A percentile compares a stretch with the other conserved stretches of the same genome.
These are phyloP conservation scores for Perizoma affinitatum DNA, from an alignment of 2,888 invertebrate genomes.

Conservation along the genomic window DNA sequence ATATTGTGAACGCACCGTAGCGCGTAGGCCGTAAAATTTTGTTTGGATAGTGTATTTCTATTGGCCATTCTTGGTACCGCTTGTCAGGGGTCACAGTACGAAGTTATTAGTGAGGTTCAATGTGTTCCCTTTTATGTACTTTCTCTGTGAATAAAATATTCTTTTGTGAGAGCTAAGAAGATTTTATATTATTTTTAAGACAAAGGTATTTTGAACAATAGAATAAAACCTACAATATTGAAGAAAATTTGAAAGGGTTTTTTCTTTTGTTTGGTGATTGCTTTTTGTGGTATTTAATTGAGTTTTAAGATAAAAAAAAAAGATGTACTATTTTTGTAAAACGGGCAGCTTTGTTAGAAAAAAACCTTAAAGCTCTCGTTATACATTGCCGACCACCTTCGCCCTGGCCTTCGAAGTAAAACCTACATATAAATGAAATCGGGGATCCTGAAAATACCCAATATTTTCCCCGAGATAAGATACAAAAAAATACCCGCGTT, in stretches of 20 bases:
- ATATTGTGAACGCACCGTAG: slow-evolving; percentile 38
- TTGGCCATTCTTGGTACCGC: slow-evolving; percentile 29
- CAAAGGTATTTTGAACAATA: slow-evolving; percentile 21
- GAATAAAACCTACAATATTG: slow-evolving; percentile 18
- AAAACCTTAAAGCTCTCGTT: slow-evolving; percentile 2
- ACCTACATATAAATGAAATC: slow-evolving; percentile 55
- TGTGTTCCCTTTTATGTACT: slow-evolving; percentile 13
- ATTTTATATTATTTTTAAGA: slow-evolving; percentile 13
- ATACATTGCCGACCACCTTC: slow-evolving; percentile 9
- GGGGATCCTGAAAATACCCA: slow-evolving; percentile 54
- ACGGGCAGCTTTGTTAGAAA: too few species aligned
- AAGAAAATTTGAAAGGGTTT: slow-evolving; percentile 5
- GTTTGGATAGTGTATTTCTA: slow-evolving; percentile 36
- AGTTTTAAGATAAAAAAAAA: slow-evolving; percentile 7
- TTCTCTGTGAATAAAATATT: slow-evolving; percentile 18
- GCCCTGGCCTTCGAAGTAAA: slow-evolving; percentile 35
- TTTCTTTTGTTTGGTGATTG: slow-evolving; percentile 15
- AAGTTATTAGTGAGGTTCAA: slow-evolving; percentile 25
- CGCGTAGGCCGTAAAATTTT: slow-evolving; percentile 38
- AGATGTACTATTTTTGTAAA: slow-evolving; percentile 2
- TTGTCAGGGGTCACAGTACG: slow-evolving; percentile 27
- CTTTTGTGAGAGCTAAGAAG: slow-evolving; percentile 10
- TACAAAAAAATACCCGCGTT: slow-evolving; percentile 73
- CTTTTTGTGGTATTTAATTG: slow-evolving; percentile 8
- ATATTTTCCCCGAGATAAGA: slow-evolving; percentile 72